Percentiles rank a stretch among this genome's conserved stretches.
Evolutionary conservation across 2,113 vertebrate species (phyloP).

Genomic region (Brachyistius frenatus): DNA sequence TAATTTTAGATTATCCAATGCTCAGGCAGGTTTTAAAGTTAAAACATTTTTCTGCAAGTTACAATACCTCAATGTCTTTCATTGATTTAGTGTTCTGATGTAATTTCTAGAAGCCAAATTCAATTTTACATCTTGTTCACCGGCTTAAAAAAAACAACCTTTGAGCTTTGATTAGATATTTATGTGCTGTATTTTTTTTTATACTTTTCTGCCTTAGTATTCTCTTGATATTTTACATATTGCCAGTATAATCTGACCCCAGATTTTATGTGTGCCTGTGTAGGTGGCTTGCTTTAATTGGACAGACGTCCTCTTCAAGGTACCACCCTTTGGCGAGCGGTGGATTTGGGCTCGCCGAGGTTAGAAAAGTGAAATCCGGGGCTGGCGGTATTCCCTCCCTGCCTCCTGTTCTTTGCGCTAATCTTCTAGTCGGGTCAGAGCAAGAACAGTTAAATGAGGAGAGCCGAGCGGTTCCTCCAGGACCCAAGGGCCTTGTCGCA

Average conservation of each 20-base stretch:
- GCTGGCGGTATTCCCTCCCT: slow-evolving; percentile 43
- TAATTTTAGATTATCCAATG: slow-evolving; percentile 28
- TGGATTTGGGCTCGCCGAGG: slow-evolving; percentile 57
- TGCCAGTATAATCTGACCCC: slow-evolving; percentile 11
- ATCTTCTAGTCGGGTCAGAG: slow-evolving; percentile 72
- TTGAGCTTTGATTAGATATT: slow-evolving; percentile 29
- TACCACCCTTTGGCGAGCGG: not conserved
- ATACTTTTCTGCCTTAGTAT: not conserved
- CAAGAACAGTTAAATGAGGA: slow-evolving; percentile 77
- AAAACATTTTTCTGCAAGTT: slow-evolving; percentile 13
- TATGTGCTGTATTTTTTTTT: not conserved
- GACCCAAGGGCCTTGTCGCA: slow-evolving; percentile 56
- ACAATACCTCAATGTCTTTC: slow-evolving; percentile 11
- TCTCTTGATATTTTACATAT: not conserved
- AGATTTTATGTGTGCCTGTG: not conserved
- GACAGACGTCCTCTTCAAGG: slow-evolving; percentile 28
- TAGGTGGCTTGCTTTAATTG: slow-evolving; percentile 23
- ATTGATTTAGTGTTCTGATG: slow-evolving; percentile 43
- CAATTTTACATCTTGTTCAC: slow-evolving; percentile 26
- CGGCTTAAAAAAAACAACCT: too few relatives aligned
- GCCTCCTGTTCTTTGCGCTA: slow-evolving; percentile 55
- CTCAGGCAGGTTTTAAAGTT: slow-evolving; percentile 25
- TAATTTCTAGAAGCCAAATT: slow-evolving; percentile 11
- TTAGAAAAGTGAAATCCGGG: slow-evolving; percentile 60
- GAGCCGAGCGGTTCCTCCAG: slow-evolving; percentile 58